Percentiles rank a stretch among this genome's conserved stretches.
phyloP scores from a whole-genome alignment of 2,797 vertebrate genomes.

The Loris lydekkerianus region DNA sequence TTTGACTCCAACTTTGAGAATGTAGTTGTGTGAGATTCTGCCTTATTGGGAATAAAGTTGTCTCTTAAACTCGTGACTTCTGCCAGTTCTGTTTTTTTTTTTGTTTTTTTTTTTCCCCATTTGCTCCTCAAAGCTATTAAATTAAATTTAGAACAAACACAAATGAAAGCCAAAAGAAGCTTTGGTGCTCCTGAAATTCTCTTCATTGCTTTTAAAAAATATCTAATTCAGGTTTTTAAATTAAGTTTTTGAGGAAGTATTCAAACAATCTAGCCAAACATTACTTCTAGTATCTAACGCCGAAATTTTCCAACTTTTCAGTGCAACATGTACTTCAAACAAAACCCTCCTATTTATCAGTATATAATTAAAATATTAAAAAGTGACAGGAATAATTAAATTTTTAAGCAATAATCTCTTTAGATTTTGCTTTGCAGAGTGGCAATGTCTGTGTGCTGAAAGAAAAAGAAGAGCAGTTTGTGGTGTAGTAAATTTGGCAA shows the following conservation, averaged over 20 bases:
- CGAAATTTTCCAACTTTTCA: not conserved
- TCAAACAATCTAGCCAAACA: conserved; percentile 3
- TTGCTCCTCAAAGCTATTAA: not conserved
- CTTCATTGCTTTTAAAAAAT: not conserved
- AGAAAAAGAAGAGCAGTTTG: not conserved
- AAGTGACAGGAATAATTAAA: not conserved
- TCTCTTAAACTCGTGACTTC: not conserved
- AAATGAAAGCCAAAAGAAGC: not conserved
- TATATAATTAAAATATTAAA: conserved; percentile 18
- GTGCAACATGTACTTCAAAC: not conserved
- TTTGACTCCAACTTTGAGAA: not conserved
- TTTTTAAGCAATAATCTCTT: not conserved
- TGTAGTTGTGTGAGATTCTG: not conserved
- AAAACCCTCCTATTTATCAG: conserved; percentile 26
- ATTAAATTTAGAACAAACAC: not conserved
- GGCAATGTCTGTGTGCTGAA: not conserved
- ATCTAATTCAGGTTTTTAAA: conserved; percentile 15
- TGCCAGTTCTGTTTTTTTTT: not conserved
- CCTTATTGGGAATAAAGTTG: not conserved
- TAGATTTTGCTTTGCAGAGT: not conserved
- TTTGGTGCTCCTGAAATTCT: not conserved
- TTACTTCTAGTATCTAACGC: not conserved
- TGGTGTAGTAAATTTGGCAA: not conserved
- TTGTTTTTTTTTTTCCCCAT: not conserved
- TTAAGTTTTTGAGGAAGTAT: not conserved